These are phyloP conservation scores for Luidia sarsii DNA, from an alignment of 53 echinoderm and acorn worm species.

Conservation along the genomic window DNA sequence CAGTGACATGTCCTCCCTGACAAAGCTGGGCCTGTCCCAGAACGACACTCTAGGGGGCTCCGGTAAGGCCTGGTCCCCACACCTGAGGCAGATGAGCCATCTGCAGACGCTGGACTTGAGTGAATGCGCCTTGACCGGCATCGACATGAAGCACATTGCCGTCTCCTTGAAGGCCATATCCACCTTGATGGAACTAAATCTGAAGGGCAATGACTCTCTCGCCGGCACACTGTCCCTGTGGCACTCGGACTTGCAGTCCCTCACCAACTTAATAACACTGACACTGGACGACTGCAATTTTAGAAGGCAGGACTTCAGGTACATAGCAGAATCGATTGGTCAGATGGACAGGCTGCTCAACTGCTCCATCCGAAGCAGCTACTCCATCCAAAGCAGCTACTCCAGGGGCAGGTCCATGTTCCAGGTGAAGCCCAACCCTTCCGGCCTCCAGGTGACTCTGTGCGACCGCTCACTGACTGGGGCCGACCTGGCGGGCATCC, in stretches of 20 bases:
- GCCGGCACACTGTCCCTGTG: neutral
- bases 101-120: conserved; percentile 20
- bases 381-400: neutral
- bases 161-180: neutral
- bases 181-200: conserved; percentile 2
- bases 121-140: neutral
- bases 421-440: neutral
- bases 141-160: conserved; percentile 11
- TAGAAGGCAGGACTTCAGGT: conserved; percentile 15
- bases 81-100: conserved; percentile 5
- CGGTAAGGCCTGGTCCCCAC: neutral
- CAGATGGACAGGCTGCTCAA: neutral
- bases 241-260: neutral
- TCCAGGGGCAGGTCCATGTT: neutral
- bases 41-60: conserved; percentile 17
- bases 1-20: neutral
- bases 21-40: conserved; percentile 1
- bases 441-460: conserved; percentile 1
- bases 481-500: conserved; percentile 1
- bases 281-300: conserved; percentile 21
- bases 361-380: neutral
- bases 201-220: conserved; percentile 2
- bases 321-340: neutral
- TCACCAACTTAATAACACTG: neutral
- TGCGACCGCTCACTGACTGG: conserved; percentile 8